phyloP scores from a whole-genome alignment of 2,113 vertebrate genomes.

The Xenus cinereus region DNA sequence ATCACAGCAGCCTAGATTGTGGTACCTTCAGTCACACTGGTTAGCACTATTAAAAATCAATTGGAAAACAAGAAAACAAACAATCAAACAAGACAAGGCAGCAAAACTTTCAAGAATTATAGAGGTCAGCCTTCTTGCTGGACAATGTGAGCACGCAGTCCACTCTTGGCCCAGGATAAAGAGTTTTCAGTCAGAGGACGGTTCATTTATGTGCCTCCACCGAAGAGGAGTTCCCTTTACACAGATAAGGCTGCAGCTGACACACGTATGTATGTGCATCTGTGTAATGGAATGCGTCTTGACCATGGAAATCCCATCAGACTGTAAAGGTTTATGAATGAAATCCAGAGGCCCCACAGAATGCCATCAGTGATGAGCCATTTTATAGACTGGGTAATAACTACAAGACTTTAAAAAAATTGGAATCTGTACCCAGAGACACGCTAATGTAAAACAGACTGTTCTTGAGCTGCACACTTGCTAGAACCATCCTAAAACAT shows the following conservation, averaged over 20 bases:
- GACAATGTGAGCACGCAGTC: neutral
- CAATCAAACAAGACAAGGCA: neutral
- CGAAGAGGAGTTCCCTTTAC: neutral
- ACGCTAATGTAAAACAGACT: neutral
- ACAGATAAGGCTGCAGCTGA: neutral
- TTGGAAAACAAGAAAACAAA: neutral
- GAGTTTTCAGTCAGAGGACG: neutral
- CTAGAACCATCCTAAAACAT: neutral
- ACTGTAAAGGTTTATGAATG: constrained; percentile 28
- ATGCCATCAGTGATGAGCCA: neutral
- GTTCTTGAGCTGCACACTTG: neutral
- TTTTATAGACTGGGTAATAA: constrained; percentile 26
- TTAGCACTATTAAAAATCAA: neutral
- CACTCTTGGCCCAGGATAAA: neutral
- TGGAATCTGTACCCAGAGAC: neutral
- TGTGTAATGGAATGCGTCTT: neutral
- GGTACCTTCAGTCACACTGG: neutral
- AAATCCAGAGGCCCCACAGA: constrained; percentile 9
- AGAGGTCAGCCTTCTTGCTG: neutral
- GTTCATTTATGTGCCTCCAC: neutral
- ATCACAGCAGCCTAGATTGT: neutral
- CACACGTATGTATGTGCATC: neutral
- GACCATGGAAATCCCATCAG: constrained; percentile 21
- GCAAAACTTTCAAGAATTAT: neutral
- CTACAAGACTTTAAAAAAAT: neutral